Percentiles rank a stretch among this genome's conserved stretches.
These are phyloP conservation scores for Calliphora vicina DNA, from an alignment of 1,140 invertebrate species.

Conservation along the genomic window DNA sequence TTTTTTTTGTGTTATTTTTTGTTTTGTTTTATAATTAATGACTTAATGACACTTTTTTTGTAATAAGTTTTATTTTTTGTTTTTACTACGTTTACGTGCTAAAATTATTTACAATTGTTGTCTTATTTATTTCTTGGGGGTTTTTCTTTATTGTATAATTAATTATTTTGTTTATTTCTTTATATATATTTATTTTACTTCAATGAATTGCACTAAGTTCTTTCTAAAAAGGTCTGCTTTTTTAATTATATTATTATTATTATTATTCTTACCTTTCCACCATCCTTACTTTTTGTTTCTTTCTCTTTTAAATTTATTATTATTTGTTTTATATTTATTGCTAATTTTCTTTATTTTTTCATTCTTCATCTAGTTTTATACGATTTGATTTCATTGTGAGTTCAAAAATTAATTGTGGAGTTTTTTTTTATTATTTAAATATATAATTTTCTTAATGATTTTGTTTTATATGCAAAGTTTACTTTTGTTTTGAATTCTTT, in stretches of 20 bases:
- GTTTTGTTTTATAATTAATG: neutral
- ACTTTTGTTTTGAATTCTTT: neutral
- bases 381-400: neutral
- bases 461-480: neutral
- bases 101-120: constrained; percentile 34
- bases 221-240: constrained; percentile 25
- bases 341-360: neutral
- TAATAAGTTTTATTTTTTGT: neutral
- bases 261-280: neutral
- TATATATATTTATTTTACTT: constrained; percentile 23
- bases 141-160: constrained; percentile 42
- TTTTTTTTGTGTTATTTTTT: constrained; percentile 48
- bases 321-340: neutral
- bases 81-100: constrained; percentile 34
- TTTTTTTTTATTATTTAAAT: neutral
- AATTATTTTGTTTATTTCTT: constrained; percentile 45
- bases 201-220: constrained; percentile 34
- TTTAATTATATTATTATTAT: neutral
- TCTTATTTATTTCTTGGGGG: neutral
- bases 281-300: neutral
- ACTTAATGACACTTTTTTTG: constrained; percentile 28
- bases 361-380: neutral
- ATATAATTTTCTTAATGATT: neutral
- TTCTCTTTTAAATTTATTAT: neutral
- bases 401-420: neutral